Percentiles rank a stretch among this genome's conserved stretches.
These are phyloP conservation scores for Ichneumon xanthorius DNA, from an alignment of 2,888 invertebrate species.

Conservation along the genomic window DNA sequence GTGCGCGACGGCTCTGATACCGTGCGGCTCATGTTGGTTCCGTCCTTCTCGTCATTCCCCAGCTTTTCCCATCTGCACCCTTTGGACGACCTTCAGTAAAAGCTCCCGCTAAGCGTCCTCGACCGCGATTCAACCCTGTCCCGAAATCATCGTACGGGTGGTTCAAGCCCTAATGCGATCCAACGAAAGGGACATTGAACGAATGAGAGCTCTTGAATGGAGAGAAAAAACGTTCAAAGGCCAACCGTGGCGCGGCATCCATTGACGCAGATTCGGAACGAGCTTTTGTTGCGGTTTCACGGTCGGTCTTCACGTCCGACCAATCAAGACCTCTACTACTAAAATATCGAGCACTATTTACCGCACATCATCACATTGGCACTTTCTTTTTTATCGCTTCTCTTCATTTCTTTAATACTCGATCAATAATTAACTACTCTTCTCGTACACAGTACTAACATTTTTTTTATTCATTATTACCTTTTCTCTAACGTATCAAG, in stretches of 20 bases:
- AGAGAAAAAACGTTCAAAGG: neutral
- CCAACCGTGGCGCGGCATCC: neutral
- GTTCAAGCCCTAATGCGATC: neutral
- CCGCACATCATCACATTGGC: neutral
- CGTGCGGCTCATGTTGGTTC: conserved; percentile 19
- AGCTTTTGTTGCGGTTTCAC: conserved; percentile 1
- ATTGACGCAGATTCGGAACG: conserved; percentile 2
- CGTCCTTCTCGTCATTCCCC: conserved; percentile 35
- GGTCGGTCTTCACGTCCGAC: neutral
- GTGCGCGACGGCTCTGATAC: conserved; percentile 45
- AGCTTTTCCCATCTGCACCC: neutral
- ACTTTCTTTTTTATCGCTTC: neutral
- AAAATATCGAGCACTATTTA: neutral
- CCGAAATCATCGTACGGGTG: conserved; percentile 37
- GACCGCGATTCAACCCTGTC: conserved; percentile 52
- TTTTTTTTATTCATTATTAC: neutral
- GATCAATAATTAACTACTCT: neutral
- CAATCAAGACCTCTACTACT: neutral
- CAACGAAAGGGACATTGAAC: neutral
- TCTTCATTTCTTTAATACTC: too few species aligned
- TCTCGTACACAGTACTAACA: neutral
- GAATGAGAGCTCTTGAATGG: conserved; percentile 2
- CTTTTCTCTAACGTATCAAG: neutral
- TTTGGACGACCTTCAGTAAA: conserved; percentile 18
- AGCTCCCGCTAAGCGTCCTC: conserved; percentile 31